These are phyloP conservation scores for Bombus picipes DNA, from an alignment of 1,140 invertebrate species.

Conservation along the genomic window DNA sequence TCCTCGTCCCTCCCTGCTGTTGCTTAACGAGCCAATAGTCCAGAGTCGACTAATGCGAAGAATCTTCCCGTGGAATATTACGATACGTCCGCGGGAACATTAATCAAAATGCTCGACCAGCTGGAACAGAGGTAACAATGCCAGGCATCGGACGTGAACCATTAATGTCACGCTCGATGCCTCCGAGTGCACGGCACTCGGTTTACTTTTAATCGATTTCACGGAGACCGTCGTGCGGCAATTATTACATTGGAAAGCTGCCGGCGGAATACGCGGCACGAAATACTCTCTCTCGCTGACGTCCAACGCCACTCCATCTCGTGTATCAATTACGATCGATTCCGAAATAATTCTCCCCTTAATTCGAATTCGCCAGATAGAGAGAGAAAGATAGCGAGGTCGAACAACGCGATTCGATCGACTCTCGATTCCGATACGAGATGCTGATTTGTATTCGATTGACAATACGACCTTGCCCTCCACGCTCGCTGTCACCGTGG, in stretches of 20 bases:
- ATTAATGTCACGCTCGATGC: conserved; percentile 16
- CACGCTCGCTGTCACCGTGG: background rate
- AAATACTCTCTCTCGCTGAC: too few relatives aligned
- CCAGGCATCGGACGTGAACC: conserved; percentile 9
- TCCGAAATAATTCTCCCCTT: conserved; percentile 21
- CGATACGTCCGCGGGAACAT: background rate
- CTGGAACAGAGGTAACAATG: conserved; percentile 13
- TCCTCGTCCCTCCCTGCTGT: too few relatives aligned
- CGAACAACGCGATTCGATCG: background rate
- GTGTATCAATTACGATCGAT: conserved; percentile 40
- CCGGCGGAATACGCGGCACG: background rate
- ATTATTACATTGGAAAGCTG: conserved; percentile 25
- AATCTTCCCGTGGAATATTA: conserved; percentile 6
- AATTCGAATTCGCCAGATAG: background rate
- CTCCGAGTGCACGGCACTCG: conserved; percentile 1
- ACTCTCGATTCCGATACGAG: background rate
- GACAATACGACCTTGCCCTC: background rate
- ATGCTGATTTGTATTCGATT: background rate
- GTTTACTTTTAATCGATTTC: conserved; percentile 52
- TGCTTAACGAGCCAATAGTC: background rate
- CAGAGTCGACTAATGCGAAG: background rate
- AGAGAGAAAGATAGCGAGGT: too few relatives aligned
- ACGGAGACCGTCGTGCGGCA: background rate
- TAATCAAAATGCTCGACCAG: conserved; percentile 2
- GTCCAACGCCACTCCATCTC: background rate